Evolutionary conservation across 2,888 invertebrate genomes (phyloP), one percentile per base, ranked within the genome.

Genomic region (Chrysotoxum bicinctum): DNA sequence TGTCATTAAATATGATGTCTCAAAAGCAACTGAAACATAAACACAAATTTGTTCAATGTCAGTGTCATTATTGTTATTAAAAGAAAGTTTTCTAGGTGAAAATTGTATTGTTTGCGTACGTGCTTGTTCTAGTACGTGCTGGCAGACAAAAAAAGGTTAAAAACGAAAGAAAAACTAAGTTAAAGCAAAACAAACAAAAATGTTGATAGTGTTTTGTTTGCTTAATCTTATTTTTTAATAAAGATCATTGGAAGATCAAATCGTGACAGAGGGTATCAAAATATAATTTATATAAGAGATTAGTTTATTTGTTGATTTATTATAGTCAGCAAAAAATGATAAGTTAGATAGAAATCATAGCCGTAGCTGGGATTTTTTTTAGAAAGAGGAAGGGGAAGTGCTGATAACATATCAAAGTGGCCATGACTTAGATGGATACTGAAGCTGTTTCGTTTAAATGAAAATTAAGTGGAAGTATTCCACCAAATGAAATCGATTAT

Each of bases 41-140:
- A 45, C 19, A 56, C 69, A 32, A 23, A 64, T 66, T 64, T 68
- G 45, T 54, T 60, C 74, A 80, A 60, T 74, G 74, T 74, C 80
- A 80, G 26, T 35, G 62, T 12, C 35, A 30, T 26, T 35, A 37
- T 64, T 52, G 32, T 54, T 54, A 45, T 78, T 62, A 56, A 78
- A 54, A 56, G 78, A 78, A 78, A 78, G 78, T 78, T 50, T 62
- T 43, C 14, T 50, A 14, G 40, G 69, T 77, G 52, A 43, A 58
- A 69, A 58, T 56, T 26, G 32, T 45, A 43, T 45, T 62, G 43
- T 30, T 45, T 45, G n/a, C 9, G 3, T 66, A 35, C 45, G 56
- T 75, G 54, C 21, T 52, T 45, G 56, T 30, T 64, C 26, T 74
- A 64, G 37, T 43, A 64, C 62, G 74, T 74, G 54, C 30, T 74